Evolutionary conservation across 2,113 vertebrate genomes (phyloP).

Genomic region (human): DNA sequence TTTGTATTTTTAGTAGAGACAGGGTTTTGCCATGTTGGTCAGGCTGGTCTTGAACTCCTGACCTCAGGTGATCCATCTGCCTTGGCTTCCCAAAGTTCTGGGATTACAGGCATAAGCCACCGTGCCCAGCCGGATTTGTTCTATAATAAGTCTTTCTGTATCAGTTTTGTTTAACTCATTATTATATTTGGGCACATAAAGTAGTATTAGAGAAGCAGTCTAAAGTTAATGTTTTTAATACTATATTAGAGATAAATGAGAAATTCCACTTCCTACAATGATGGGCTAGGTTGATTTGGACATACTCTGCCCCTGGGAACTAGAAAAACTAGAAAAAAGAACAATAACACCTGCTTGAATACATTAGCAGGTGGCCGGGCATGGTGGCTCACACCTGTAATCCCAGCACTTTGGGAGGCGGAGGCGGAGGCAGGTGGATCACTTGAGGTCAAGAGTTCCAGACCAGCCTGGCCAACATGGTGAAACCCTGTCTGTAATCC

Average conservation of each 20-base stretch:
- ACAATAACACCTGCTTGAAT: background rate
- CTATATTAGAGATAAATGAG: background rate
- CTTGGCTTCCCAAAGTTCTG: too few relatives aligned
- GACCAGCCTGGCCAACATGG: too few relatives aligned
- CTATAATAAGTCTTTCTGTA: background rate
- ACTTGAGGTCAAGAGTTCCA: too few relatives aligned
- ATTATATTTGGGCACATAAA: background rate
- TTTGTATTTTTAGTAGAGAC: too few relatives aligned
- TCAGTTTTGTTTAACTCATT: slow-evolving; percentile 10
- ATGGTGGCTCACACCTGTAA: too few relatives aligned
- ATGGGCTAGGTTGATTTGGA: background rate
- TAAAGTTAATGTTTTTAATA: background rate
- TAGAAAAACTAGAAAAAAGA: background rate
- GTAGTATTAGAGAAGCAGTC: background rate
- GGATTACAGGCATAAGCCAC: too few relatives aligned
- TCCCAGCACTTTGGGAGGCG: too few relatives aligned
- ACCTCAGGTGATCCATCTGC: too few relatives aligned
- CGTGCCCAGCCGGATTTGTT: background rate
- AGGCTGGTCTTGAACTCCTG: too few relatives aligned
- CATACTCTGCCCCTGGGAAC: background rate
- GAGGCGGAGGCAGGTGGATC: too few relatives aligned
- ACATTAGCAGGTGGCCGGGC: background rate
- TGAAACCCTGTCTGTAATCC: too few relatives aligned
- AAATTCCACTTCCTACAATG: background rate
- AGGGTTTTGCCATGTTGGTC: too few relatives aligned